phyloP scores from a whole-genome alignment of 2,113 vertebrate species.

The Scortum barcoo region DNA sequence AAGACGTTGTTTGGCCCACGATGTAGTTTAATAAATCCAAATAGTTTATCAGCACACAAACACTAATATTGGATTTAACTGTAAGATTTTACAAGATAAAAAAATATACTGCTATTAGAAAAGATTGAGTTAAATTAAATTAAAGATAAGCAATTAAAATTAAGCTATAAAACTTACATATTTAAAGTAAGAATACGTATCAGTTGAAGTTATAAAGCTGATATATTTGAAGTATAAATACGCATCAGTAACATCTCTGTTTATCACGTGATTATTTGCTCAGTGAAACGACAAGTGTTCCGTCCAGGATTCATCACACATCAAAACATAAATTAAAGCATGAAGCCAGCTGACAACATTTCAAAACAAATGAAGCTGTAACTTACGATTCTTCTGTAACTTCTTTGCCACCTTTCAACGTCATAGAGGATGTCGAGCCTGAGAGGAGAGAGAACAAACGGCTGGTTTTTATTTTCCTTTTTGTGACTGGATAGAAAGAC shows the following conservation, averaged over 20 bases:
- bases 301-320: not conserved
- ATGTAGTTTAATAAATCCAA: no score
- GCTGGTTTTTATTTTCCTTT: not conserved
- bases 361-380: not conserved
- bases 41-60: no score
- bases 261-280: no score
- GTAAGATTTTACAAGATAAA: no score
- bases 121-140: not conserved
- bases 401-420: conserved; percentile 90
- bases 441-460: conserved; percentile 2
- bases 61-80: no score
- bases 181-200: not conserved
- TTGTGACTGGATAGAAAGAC: not conserved
- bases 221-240: not conserved
- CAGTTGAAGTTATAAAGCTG: not conserved
- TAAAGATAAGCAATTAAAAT: no score
- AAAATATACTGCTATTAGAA: no score
- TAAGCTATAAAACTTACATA: not conserved
- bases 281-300: no score
- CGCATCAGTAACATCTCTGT: not conserved
- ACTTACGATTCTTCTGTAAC: conserved; percentile 92
- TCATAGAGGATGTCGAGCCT: conserved; percentile 90
- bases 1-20: no score
- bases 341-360: not conserved
- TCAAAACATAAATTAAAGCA: not conserved